Base-by-base conservation (phyloP, 2,888 invertebrate genomes). In the Dasypogon diadema region DNA sequence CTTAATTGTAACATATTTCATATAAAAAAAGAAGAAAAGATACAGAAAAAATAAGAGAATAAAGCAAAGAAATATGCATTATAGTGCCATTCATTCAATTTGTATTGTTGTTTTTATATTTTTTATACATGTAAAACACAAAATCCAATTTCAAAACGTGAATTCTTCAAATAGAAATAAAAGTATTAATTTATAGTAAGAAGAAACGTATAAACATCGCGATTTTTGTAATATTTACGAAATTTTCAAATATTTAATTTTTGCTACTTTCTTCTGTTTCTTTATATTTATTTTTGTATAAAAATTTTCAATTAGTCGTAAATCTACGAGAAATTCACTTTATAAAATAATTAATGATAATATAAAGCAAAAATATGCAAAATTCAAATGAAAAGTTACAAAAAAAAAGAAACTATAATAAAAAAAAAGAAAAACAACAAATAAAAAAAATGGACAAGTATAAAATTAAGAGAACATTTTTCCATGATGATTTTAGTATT, bases 11-110 rank as follows among this genome's bases (percentile, higher is more conserved):
- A 63, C 21, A 42, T 42, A 73, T 56, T 42, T 73, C 21, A 42
- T 42, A 73, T 56, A 22, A 56, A 56, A 73, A 56, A 42, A 42
- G 56, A 14, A 21, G 30, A 75, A 51, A 34, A 51, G 60, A 75
- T n/a, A 63, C 26, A 2, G 37, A 22, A 48, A n/a, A 21, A 34
- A 21, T 14, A 60, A 54, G 60, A 16, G 16, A 37, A 46, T 24
- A 24, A 60, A 30, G 46, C 37, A 55, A 3, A 56, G 14, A 63
- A 75, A 48, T 26, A 74, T 60, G 48, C 51, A 65, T 74, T 21
- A 42, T 24, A 74, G 74, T 74, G 74, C 46, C 58, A 58, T 60
- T 48, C 24, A 46, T 60, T 74, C 26, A 18, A 74, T 58, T 74
- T 60, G 51, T 48, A 60, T 60, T 60, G 60, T 26, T 74, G 30